Evolutionary conservation across 2,113 vertebrate species (phyloP), one percentile per base, ranked within the genome.

Genomic region (Dendropsophus ebraccatus): DNA sequence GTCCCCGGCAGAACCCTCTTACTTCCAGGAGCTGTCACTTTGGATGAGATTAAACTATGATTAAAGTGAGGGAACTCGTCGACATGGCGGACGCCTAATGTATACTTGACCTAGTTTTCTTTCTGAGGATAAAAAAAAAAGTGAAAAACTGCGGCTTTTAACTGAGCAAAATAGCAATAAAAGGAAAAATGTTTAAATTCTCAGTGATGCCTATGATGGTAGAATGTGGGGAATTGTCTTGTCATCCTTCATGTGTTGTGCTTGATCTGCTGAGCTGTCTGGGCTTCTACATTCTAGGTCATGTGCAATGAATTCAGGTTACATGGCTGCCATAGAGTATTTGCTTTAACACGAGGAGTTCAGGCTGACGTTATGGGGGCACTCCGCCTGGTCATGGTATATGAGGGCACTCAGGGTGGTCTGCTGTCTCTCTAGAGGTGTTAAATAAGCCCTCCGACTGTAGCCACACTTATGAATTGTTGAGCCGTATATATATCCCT

Each of bases 11-110:
- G 28, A 28, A 41, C 79, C 52, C 23, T 28, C 35, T 76, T 84
- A 86, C 65, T 86, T 45, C 84, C 56, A 80, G 50, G 50, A 86
- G 84, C 84, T 86, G 84, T 86, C 84, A 86, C 52, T 56, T 86
- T 80, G 83, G 74, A 85, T 85, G 56, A 69, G 74, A 85, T 78
- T 85, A 79, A 79, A 85, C 45, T 60, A 69, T 80, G 84, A 86
- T 86, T 86, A 86, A 80, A 86, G 60, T 80, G 70, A 80, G 84
- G 70, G 84, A 79, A 80, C 67, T 83, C 14, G 49, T 85, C 74
- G 35, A 47, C 74, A 77, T 32, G 45, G 23, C 58, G 62, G 60
- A 50, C 47, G 32, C 54, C 72, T 86, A 86, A 86, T 86, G 65
- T 86, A 80, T 58, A 86, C 84, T n/a, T 72, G 84, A 86, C 84